phyloP scores from a whole-genome alignment of 2,888 invertebrate genomes.

The Oscheius sp. region DNA sequence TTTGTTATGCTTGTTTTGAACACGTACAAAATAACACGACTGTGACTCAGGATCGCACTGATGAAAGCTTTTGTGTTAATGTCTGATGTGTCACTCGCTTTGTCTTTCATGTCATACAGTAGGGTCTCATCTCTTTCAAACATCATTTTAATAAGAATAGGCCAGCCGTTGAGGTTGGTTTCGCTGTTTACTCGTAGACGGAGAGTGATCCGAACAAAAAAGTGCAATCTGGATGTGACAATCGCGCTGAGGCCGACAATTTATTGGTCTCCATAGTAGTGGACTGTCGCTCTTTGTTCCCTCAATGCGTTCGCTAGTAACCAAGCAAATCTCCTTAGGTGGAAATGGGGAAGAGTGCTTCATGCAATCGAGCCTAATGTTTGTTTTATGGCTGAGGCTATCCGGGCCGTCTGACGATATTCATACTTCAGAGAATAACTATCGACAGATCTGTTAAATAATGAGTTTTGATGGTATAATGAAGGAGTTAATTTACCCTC shows the following conservation, averaged over 20 bases:
- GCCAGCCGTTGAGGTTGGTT: not conserved
- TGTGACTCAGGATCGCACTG: constrained; percentile 19
- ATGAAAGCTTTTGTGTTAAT: constrained; percentile 29
- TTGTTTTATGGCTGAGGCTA: no score
- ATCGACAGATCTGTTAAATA: no score
- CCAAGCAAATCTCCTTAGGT: not conserved
- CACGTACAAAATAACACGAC: constrained; percentile 8
- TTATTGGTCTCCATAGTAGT: constrained; percentile 31
- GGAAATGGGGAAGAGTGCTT: no score
- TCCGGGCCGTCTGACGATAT: no score
- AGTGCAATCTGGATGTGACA: constrained; percentile 30
- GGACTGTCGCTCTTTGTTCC: constrained; percentile 33
- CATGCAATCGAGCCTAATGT: no score
- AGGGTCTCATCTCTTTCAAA: not conserved
- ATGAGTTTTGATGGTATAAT: no score
- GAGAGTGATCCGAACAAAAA: constrained; percentile 19
- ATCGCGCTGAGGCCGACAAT: constrained; percentile 23
- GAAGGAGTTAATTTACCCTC: no score
- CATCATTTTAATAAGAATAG: not conserved
- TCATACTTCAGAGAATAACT: no score
- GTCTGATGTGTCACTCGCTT: constrained; percentile 9
- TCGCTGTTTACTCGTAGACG: not conserved
- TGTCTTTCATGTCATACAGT: not conserved
- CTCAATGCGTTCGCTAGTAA: not conserved
- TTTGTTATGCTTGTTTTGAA: constrained; percentile 3